Evolutionary conservation across 2,113 vertebrate genomes (phyloP).

Genomic region (Collichthys lucidus): DNA sequence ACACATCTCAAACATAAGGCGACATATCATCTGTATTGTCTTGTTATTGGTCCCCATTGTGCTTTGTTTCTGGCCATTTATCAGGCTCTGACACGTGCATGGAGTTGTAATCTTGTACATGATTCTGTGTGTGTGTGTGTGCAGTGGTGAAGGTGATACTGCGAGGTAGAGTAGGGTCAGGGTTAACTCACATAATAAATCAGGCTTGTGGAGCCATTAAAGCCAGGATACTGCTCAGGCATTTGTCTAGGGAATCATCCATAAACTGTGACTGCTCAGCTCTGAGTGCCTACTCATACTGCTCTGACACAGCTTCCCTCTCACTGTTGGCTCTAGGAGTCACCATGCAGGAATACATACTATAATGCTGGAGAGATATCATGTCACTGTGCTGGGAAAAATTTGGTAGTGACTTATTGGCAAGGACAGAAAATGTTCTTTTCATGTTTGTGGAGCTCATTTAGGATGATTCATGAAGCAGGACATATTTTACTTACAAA

Average conservation of each 20-base stretch:
- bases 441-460: not conserved
- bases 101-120: conserved; percentile 18
- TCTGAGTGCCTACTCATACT: conserved; percentile 25
- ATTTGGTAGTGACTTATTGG: conserved; percentile 10
- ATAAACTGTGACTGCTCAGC: conserved; percentile 41
- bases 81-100: conserved; percentile 29
- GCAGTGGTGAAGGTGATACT: conserved; percentile 30
- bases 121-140: not conserved
- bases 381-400: not conserved
- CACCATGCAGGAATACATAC: not conserved
- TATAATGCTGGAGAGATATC: conserved; percentile 1
- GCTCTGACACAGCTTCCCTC: conserved; percentile 20
- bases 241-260: conserved; percentile 50
- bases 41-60: conserved; percentile 38
- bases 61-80: conserved; percentile 47
- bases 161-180: conserved; percentile 46
- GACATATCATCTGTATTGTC: conserved; percentile 38
- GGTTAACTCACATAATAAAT: conserved; percentile 63
- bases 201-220: conserved; percentile 46
- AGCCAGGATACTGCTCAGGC: conserved; percentile 16
- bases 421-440: not conserved
- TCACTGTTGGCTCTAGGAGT: conserved; percentile 27
- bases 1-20: conserved; percentile 16
- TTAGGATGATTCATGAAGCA: not conserved
- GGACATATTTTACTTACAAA: not conserved